These are phyloP conservation scores for Hoplodrina blanda DNA, from an alignment of 2,888 invertebrate species.

Conservation along the genomic window DNA sequence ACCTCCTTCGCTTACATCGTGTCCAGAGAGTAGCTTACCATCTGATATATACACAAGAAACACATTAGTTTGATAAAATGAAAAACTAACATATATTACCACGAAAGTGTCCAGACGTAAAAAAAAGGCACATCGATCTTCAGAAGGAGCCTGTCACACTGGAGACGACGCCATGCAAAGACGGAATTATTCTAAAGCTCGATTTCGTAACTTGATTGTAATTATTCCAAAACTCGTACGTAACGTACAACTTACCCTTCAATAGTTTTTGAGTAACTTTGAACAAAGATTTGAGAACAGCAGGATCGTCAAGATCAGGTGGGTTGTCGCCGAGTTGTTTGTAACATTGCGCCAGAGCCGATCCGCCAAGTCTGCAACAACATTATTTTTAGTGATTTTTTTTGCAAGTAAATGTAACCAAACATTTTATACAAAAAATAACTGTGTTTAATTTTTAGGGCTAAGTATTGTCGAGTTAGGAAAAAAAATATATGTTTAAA, in stretches of 20 bases:
- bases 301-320: slow-evolving; percentile 95
- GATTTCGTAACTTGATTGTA: neutral
- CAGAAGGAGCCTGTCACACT: too few species aligned
- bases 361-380: slow-evolving; percentile 94
- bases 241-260: slow-evolving; percentile 86
- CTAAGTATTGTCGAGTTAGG: too few species aligned
- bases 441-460: too few species aligned
- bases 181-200: too few species aligned
- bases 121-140: too few species aligned
- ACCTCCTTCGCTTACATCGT: slow-evolving; percentile 99
- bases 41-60: slow-evolving; percentile 80
- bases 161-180: too few species aligned
- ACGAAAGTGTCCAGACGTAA: too few species aligned
- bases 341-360: slow-evolving; percentile 97
- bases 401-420: neutral
- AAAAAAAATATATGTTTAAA: too few species aligned
- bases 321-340: slow-evolving; percentile 95
- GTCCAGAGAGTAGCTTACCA: slow-evolving; percentile 94
- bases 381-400: neutral
- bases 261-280: slow-evolving; percentile 96
- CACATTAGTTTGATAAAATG: neutral
- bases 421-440: too few species aligned
- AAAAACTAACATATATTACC: neutral
- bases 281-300: slow-evolving; percentile 94
- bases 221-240: too few species aligned